Base-by-base conservation (phyloP, 2,113 vertebrate species). In the Cyanocitta stelleri region DNA sequence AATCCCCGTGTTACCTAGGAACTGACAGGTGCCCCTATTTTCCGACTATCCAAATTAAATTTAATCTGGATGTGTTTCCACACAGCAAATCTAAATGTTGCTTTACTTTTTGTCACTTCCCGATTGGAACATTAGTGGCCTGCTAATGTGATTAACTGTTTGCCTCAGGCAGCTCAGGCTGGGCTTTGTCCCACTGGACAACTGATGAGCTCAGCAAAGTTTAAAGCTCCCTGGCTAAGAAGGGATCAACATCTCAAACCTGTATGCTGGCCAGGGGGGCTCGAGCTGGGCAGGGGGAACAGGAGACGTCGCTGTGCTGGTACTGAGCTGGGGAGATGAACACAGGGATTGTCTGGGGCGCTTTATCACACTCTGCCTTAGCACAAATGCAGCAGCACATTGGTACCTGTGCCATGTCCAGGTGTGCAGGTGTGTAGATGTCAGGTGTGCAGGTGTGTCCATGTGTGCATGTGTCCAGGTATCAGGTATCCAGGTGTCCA, bases 111-210 rank as follows among this genome's bases (percentile, higher is more conserved):
- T 87, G 62, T 86, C 78, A 81, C 94, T 96, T 94, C 74, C 89
- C 92, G 91, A 16, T 85, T 84, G 96, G 94, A 86, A 94, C 72
- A 82, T 95, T 88, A 91, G 73, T 68, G 95, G 95, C 79, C 49
- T 73, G 78, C 89, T 96, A 93, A 96, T 89, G 95, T 96, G 97
- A 94, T 97, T 97, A 97, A 96, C 95, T 87, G 87, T 96, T 96
- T 96, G 94, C 97, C 97, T 94, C 95, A 77, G 97, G 97, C 97
- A 93, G 96, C 97, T 96, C 96, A 93, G 97, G 90, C 85, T 89
- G 68, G 23, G 95, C 96, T 97, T 96, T 98, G 97, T 97, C 98
- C 97, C 94, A 12, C 95, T 89, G 97, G 98, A 96, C 95, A 96
- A 96, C 96, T 96, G 98, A 97, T 96, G 96, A 97, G 95, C 97